Conservation (phyloP, 2,113 vertebrate genomes). For the Cyprinodon variegatus region DNA sequence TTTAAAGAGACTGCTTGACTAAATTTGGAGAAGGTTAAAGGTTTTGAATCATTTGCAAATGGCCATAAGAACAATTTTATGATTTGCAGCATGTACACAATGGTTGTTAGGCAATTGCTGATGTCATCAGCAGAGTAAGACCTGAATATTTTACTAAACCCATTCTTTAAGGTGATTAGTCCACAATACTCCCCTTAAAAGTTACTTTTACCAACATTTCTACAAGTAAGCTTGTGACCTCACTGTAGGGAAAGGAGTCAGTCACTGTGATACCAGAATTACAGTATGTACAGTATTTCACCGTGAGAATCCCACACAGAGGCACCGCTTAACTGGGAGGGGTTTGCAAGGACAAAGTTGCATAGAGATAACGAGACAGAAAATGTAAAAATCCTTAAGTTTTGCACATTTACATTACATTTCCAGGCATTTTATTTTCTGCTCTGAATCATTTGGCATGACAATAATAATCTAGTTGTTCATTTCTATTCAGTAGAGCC, state of each 20-base stretch:
- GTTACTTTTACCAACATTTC: not conserved
- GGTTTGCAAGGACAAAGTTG: not conserved
- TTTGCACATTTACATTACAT: not conserved
- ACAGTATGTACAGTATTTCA: not conserved
- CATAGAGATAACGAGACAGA: not conserved
- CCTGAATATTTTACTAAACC: not conserved
- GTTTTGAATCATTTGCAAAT: not conserved
- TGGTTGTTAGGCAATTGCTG: not conserved
- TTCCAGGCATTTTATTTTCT: not conserved
- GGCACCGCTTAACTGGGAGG: not conserved
- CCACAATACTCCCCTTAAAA: not conserved
- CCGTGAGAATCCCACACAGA: not conserved
- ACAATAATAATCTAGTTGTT: not conserved
- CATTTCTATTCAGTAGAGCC: not conserved
- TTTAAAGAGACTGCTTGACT: too few relatives aligned
- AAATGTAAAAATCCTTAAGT: not conserved
- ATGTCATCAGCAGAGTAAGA: not conserved
- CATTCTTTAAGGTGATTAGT: not conserved
- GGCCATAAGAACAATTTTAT: not conserved
- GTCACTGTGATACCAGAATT: not conserved
- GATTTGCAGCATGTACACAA: not conserved
- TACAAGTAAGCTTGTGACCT: not conserved
- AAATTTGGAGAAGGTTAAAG: not conserved
- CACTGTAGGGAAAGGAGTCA: not conserved
- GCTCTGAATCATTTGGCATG: not conserved